Percentiles rank a stretch among this genome's conserved stretches.
Evolutionary conservation across 2,888 invertebrate genomes (phyloP).

Genomic region (Argynnis bischoffii): DNA sequence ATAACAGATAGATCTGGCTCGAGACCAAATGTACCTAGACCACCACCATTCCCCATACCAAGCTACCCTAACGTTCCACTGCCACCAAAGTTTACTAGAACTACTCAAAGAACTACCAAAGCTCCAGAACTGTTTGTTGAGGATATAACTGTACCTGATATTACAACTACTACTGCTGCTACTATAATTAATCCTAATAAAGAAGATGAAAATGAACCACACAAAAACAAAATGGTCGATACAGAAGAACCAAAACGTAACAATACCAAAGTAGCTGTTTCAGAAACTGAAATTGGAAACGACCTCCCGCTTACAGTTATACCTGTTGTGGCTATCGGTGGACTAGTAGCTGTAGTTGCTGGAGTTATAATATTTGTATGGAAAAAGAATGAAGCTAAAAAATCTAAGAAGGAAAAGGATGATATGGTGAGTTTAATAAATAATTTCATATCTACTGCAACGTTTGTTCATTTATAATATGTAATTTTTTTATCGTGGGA

Average conservation of each 20-base stretch:
- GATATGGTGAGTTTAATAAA: slow-evolving; percentile 84
- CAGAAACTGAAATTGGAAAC: slow-evolving; percentile 61
- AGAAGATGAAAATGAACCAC: slow-evolving; percentile 54
- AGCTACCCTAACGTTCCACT: slow-evolving; percentile 45
- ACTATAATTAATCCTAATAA: slow-evolving; percentile 54
- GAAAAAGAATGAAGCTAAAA: slow-evolving; percentile 85
- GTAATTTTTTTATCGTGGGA: no score
- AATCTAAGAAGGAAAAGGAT: slow-evolving; percentile 86
- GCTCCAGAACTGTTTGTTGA: slow-evolving; percentile 52
- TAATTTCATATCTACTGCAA: neutral
- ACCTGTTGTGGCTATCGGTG: slow-evolving; percentile 87
- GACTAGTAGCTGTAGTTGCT: slow-evolving; percentile 86
- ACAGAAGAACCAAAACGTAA: slow-evolving; percentile 53
- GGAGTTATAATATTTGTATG: slow-evolving; percentile 87
- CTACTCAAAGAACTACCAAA: slow-evolving; percentile 61
- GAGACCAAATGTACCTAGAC: slow-evolving; percentile 57
- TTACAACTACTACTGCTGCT: slow-evolving; percentile 55
- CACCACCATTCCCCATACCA: slow-evolving; percentile 56
- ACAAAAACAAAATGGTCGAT: slow-evolving; percentile 47
- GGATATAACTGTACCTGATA: slow-evolving; percentile 64
- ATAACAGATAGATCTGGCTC: slow-evolving; percentile 62
- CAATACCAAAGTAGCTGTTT: slow-evolving; percentile 52
- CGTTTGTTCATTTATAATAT: neutral
- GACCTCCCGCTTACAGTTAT: slow-evolving; percentile 85
- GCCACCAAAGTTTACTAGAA: slow-evolving; percentile 52